phyloP scores from a whole-genome alignment of 2,888 invertebrate genomes.

The Phymatocera aterrima region DNA sequence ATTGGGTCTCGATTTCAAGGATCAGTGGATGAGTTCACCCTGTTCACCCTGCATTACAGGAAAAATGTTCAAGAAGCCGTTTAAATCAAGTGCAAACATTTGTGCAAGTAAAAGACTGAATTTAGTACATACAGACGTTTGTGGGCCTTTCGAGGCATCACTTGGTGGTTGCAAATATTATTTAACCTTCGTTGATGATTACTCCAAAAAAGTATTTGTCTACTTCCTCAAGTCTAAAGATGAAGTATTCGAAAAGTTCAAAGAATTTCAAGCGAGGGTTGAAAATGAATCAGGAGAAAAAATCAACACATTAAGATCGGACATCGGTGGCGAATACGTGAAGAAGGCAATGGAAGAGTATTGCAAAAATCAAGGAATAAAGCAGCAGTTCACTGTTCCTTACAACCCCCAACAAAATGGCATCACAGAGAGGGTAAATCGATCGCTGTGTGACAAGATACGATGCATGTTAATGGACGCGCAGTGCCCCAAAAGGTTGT shows the following conservation, averaged over 20 bases:
- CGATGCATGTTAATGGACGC: slow-evolving; percentile 44
- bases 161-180: slow-evolving; percentile 59
- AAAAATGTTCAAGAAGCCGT: slow-evolving; percentile 13
- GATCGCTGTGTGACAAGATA: slow-evolving; percentile 14
- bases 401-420: slow-evolving; percentile 65
- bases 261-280: slow-evolving; percentile 59
- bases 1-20: background rate
- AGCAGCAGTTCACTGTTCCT: slow-evolving; percentile 60
- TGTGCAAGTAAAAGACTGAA: slow-evolving; percentile 55
- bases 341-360: slow-evolving; percentile 54
- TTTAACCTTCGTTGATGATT: slow-evolving; percentile 65
- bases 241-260: slow-evolving; percentile 58
- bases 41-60: slow-evolving; percentile 2
- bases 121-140: slow-evolving; percentile 60
- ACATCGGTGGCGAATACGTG: slow-evolving; percentile 59
- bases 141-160: slow-evolving; percentile 58
- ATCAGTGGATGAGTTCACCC: background rate
- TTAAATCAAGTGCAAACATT: background rate
- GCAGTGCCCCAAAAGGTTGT: slow-evolving; percentile 8
- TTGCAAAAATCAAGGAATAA: slow-evolving; percentile 57
- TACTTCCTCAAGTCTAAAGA: slow-evolving; percentile 61
- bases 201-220: slow-evolving; percentile 57
- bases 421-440: slow-evolving; percentile 46
- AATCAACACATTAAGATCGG: slow-evolving; percentile 60
- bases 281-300: slow-evolving; percentile 59